phyloP scores from a whole-genome alignment of 2,797 vertebrate species.

The Lateolabrax maculatus region DNA sequence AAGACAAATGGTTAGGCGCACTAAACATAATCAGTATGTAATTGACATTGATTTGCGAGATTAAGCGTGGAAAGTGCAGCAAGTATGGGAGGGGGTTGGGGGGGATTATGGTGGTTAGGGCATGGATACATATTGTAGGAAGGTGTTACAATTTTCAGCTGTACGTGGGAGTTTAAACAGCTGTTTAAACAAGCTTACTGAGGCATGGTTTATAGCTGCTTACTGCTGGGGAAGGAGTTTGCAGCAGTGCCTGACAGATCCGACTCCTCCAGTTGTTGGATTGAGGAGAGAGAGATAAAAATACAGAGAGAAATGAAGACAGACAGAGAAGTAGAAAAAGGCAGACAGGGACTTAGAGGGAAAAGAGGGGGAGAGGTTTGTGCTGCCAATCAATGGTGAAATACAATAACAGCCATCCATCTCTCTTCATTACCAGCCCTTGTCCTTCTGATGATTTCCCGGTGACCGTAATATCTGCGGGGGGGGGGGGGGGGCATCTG shows the following conservation, averaged over 20 bases:
- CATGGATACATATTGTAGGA: constrained; percentile 21
- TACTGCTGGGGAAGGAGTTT: constrained; percentile 13
- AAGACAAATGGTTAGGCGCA: constrained; percentile 69
- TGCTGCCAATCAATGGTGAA: constrained; percentile 44
- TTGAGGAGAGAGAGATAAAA: constrained; percentile 14
- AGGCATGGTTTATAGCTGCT: constrained; percentile 24
- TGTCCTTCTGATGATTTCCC: constrained; percentile 57
- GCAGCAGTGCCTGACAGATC: not conserved
- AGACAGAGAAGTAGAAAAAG: not conserved
- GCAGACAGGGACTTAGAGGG: constrained; percentile 17
- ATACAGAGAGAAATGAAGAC: constrained; percentile 7
- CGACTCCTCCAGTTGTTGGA: constrained; percentile 9
- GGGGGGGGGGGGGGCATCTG: too few species aligned
- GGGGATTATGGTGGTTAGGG: not conserved
- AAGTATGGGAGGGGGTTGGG: not conserved
- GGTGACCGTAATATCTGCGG: constrained; percentile 47
- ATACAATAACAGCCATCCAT: constrained; percentile 53
- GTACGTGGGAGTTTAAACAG: constrained; percentile 52
- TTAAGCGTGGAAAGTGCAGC: constrained; percentile 52
- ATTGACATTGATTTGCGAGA: constrained; percentile 78
- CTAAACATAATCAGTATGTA: constrained; percentile 72
- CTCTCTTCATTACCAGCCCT: constrained; percentile 67
- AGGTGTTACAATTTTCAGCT: constrained; percentile 41
- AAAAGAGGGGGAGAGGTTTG: constrained; percentile 2
- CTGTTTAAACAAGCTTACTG: constrained; percentile 56